Conservation (phyloP, 1,140 invertebrate genomes). For the Euglossa dilemma region DNA sequence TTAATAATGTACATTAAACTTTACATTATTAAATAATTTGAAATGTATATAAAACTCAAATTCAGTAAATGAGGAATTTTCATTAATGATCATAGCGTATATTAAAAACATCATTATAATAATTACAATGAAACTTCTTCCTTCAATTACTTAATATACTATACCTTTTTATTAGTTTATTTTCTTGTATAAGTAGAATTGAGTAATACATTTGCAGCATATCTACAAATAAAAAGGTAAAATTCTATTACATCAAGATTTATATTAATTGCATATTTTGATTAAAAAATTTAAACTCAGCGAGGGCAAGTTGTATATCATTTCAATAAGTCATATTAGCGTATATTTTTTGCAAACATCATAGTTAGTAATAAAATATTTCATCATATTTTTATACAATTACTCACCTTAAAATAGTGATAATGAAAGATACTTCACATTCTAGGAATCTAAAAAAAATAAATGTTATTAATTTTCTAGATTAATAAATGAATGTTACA, state of each 20-base stretch:
- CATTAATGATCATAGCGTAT: slow-evolving; percentile 67
- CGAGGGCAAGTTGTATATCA: slow-evolving; percentile 73
- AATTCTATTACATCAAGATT: neutral
- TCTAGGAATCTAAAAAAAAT: neutral
- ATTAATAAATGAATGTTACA: neutral
- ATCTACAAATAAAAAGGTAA: slow-evolving; percentile 19
- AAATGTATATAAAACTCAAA: neutral
- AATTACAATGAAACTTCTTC: neutral
- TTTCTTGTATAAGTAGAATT: neutral
- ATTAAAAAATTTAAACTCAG: slow-evolving; percentile 53
- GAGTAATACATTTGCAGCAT: neutral
- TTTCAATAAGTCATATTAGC: slow-evolving; percentile 68
- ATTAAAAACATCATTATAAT: slow-evolving; percentile 64
- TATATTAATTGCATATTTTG: neutral
- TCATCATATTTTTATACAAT: neutral
- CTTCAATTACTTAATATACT: neutral
- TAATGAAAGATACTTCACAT: too few relatives aligned
- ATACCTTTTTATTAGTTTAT: slow-evolving; percentile 2
- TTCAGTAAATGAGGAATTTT: slow-evolving; percentile 54
- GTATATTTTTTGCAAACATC: slow-evolving; percentile 69
- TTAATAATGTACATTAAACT: neutral
- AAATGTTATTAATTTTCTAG: neutral
- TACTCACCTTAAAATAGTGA: neutral
- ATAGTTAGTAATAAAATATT: slow-evolving; percentile 34
- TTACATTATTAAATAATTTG: neutral